Conservation (phyloP, 2,797 vertebrate genomes). For the Meriones psammophilus region DNA sequence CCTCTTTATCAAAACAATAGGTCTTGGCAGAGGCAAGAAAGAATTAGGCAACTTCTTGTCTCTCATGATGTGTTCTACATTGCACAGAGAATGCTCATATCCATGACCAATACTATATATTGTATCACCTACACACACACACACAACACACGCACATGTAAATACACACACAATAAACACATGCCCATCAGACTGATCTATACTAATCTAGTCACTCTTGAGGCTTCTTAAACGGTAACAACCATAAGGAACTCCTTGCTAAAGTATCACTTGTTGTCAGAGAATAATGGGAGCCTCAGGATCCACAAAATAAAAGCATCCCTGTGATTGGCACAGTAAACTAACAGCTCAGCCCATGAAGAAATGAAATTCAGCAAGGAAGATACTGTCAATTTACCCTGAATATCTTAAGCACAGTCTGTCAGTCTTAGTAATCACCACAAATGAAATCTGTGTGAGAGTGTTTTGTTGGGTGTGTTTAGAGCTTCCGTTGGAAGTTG, state of each 20-base stretch:
- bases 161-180: neutral
- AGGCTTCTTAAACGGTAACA: neutral
- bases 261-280: neutral
- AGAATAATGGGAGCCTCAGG: neutral
- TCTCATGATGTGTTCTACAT: slow-evolving; percentile 33
- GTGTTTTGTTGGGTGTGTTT: neutral
- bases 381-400: neutral
- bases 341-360: slow-evolving; percentile 2
- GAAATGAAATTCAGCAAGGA: neutral
- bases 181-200: neutral
- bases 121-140: neutral
- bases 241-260: neutral
- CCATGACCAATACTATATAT: neutral
- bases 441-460: neutral
- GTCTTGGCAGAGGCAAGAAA: neutral
- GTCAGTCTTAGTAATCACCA: neutral
- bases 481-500: neutral
- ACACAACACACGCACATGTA: neutral
- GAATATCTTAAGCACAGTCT: slow-evolving; percentile 4
- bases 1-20: slow-evolving; percentile 65
- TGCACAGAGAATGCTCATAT: neutral
- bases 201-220: neutral
- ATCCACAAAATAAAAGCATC: slow-evolving; percentile 26
- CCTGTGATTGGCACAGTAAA: neutral
- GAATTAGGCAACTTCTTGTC: slow-evolving; percentile 16